A percentile compares a stretch with the other conserved stretches of the same genome.
Conservation (phyloP, 2,113 vertebrate species). For the Boulengeromyrus knoepffleri region DNA sequence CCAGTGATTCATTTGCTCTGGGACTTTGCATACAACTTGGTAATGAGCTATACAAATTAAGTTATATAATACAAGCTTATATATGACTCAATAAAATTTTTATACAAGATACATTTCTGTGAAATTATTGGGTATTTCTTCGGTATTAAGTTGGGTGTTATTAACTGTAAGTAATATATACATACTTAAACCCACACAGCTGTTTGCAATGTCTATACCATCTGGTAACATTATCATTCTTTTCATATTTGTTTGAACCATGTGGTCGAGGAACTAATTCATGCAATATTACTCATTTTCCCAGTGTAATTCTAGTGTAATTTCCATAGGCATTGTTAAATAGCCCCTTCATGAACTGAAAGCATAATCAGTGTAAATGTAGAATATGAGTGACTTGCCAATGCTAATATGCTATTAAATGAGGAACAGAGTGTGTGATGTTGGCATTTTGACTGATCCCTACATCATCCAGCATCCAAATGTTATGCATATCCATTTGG, state of each 20-base stretch:
- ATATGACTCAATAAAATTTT: neutral
- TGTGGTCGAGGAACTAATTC: neutral
- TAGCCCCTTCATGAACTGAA: neutral
- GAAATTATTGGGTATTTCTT: neutral
- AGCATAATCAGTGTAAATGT: neutral
- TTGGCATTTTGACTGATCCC: neutral
- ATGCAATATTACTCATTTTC: neutral
- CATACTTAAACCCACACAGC: neutral
- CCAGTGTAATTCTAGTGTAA: constrained; percentile 3
- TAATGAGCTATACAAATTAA: neutral
- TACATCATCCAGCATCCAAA: neutral
- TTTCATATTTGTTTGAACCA: neutral
- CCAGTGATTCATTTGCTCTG: neutral
- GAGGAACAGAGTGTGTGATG: neutral
- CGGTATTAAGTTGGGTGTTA: neutral
- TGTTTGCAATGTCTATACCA: neutral
- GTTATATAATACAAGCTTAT: neutral
- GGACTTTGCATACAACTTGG: neutral
- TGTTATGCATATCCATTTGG: neutral
- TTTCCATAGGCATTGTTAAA: neutral
- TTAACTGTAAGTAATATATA: neutral
- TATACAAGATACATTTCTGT: neutral
- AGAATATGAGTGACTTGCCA: neutral
- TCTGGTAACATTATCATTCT: neutral
- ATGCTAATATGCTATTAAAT: neutral